These are phyloP conservation scores for Acrobasis repandana DNA, from an alignment of 2,888 invertebrate genomes.

Conservation along the genomic window DNA sequence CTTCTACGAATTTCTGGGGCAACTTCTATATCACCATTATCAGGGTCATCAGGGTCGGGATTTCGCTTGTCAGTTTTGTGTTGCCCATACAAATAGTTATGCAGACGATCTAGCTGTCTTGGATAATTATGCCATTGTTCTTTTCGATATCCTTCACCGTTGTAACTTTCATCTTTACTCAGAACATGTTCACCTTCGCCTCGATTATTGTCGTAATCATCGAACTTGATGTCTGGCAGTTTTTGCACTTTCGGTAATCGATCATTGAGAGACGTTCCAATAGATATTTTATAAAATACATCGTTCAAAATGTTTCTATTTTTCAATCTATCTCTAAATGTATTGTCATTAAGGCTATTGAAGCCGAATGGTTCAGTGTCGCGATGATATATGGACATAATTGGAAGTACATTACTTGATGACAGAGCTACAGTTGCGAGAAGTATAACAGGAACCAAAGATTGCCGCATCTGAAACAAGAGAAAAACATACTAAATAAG, in stretches of 20 bases:
- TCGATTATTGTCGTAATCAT: constrained; percentile 44
- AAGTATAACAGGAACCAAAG: constrained; percentile 58
- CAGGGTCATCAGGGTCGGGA: constrained; percentile 48
- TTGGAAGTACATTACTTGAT: constrained; percentile 68
- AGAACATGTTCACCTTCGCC: constrained; percentile 44
- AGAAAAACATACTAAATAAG: constrained; percentile 19
- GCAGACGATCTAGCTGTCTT: constrained; percentile 67
- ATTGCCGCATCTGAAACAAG: constrained; percentile 72
- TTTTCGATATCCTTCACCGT: constrained; percentile 64
- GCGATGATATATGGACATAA: constrained; percentile 49
- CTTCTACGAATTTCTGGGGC: constrained; percentile 32
- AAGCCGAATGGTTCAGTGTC: constrained; percentile 46
- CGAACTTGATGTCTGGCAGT: constrained; percentile 37
- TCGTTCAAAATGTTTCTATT: constrained; percentile 52
- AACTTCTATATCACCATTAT: constrained; percentile 39
- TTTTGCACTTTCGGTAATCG: constrained; percentile 33
- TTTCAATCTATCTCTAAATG: constrained; percentile 56
- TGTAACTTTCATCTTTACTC: constrained; percentile 51
- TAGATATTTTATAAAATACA: constrained; percentile 54
- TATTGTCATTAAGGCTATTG: constrained; percentile 66
- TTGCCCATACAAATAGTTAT: constrained; percentile 47
- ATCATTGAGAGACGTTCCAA: constrained; percentile 35
- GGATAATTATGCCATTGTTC: constrained; percentile 76
- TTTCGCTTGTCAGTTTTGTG: constrained; percentile 46
- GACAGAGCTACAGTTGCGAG: constrained; percentile 65